Conservation (phyloP, 2,797 vertebrate species). For the Argyrosomus regius region DNA sequence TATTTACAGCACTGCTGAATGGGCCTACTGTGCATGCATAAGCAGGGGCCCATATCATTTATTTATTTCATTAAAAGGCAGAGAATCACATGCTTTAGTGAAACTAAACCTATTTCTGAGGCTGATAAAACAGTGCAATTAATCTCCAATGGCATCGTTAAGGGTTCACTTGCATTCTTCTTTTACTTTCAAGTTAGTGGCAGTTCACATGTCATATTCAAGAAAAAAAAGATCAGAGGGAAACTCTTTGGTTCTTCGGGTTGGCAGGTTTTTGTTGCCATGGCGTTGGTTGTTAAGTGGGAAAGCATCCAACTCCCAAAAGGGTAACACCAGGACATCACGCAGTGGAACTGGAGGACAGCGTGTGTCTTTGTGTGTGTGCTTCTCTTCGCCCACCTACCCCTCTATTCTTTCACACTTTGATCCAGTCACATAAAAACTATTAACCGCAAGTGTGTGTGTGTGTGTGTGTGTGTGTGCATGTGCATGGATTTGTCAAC, state of each 20-base stretch:
- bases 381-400: constrained; percentile 11
- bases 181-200: constrained; percentile 24
- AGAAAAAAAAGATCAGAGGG: constrained; percentile 12
- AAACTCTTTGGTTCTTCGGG: constrained; percentile 13
- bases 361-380: constrained; percentile 9
- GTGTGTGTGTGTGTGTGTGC: not conserved
- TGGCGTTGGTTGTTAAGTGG: constrained; percentile 25
- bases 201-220: constrained; percentile 8
- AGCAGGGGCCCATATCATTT: constrained; percentile 16
- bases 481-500: constrained; percentile 34
- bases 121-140: constrained; percentile 34
- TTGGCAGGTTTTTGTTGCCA: constrained; percentile 44
- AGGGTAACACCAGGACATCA: constrained; percentile 57
- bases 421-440: constrained; percentile 21
- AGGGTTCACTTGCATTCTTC: constrained; percentile 1
- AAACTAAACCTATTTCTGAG: constrained; percentile 25
- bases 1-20: constrained; percentile 39
- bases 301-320: constrained; percentile 49
- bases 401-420: constrained; percentile 35
- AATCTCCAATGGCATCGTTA: not conserved
- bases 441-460: constrained; percentile 3
- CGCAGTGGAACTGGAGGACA: constrained; percentile 32
- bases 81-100: constrained; percentile 21
- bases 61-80: constrained; percentile 26
- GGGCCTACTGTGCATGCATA: constrained; percentile 9